Base-by-base conservation (phyloP, 2,113 vertebrate species). In the Amblyornis subalaris region DNA sequence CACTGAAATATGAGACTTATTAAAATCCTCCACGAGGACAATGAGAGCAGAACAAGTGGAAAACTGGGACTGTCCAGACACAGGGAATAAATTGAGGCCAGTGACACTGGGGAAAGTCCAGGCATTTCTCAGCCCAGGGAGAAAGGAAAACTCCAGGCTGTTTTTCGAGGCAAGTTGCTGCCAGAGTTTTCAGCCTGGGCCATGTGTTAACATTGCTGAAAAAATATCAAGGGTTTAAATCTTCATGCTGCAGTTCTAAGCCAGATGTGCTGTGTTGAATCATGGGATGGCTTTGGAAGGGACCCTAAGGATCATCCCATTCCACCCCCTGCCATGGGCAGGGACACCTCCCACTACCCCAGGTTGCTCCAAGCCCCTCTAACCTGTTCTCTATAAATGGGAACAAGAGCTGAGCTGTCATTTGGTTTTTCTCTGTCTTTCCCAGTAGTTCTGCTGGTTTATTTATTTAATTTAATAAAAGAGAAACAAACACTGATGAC, bases 51-150 rank as follows among this genome's bases (percentile, higher is more conserved):
- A 78, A 19, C 33, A 17, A 8, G 23, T 3, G 54, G 45, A 2
- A 33, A 8, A 24, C 44, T 19, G 35, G 15, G 17, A 5, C 18
- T 51, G 16, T 44, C 42, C 9, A 9, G 50, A 15, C 0, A 1
- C 10, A 31, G 66, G 24, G 69, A 54, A 14, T 50, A 36, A 66
- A 42, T 10, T 20, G 55, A 57, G 21, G n/a, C 31, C 2, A 2
- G 7, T 35, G 38, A 21, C 4, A 1, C 1, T 16, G 83, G 50
- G 25, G 22, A 60, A 50, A 60, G 44, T 10, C 57, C 20, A 1
- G 1, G 29, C 2, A 1, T 22, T 3, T 11, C 19, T 3, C 18
- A 26, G 3, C 5, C 1, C 19, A 3, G 18, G 1, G 8, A 58
- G 61, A 35, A 66, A 12, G 0, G 4, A 18, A 26, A 73, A 14